Percentiles rank a stretch among this genome's conserved stretches.
phyloP scores from a whole-genome alignment of 2,113 vertebrate genomes.

The Cololabis saira region DNA sequence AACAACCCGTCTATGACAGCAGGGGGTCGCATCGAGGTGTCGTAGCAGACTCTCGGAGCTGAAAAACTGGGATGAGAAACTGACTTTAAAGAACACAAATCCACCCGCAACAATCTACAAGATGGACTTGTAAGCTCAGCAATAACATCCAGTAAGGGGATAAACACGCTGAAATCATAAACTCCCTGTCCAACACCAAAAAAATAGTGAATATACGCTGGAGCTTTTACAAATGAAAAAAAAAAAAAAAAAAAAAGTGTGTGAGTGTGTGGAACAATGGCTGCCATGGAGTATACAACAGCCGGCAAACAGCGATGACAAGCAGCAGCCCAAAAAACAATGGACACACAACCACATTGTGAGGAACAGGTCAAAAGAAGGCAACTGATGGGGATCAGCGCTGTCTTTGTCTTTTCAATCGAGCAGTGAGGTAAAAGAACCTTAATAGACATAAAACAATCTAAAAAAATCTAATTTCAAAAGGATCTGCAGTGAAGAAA shows the following conservation, averaged over 20 bases:
- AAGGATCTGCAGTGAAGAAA: slow-evolving; percentile 5
- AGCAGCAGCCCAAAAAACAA: slow-evolving; percentile 45
- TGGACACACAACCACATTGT: slow-evolving; percentile 47
- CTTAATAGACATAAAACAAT: no score
- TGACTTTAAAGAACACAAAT: slow-evolving; percentile 3
- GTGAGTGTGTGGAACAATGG: slow-evolving; percentile 51
- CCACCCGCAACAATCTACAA: neutral
- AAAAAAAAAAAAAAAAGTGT: no score
- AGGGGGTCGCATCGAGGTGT: no score
- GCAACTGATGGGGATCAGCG: slow-evolving; percentile 29
- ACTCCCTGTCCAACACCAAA: no score
- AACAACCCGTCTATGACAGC: no score
- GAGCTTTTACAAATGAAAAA: no score
- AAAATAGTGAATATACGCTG: no score
- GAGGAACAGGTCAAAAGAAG: slow-evolving; percentile 48
- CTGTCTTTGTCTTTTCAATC: slow-evolving; percentile 21
- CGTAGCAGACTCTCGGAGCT: neutral
- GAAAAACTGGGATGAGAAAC: slow-evolving; percentile 20
- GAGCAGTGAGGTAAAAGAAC: neutral
- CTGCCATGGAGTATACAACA: neutral
- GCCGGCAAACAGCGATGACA: slow-evolving; percentile 35
- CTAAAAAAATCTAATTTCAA: neutral
- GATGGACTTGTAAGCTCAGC: neutral
- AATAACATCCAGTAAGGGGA: no score
- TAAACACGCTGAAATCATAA: no score